Evolutionary conservation across 1,140 invertebrate species (phyloP).

Genomic region (Octopus sinensis): DNA sequence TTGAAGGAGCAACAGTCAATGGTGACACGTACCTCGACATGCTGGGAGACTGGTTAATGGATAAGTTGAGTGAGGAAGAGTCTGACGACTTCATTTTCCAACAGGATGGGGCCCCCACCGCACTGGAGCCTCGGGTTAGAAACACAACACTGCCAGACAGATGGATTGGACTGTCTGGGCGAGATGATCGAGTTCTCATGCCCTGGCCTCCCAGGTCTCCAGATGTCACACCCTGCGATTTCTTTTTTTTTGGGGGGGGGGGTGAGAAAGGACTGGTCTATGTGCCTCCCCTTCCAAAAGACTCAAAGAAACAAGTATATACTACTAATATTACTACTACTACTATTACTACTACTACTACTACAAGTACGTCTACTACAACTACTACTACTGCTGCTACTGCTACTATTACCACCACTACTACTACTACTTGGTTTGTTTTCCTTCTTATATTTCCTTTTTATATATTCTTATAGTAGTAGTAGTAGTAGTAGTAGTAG

Average conservation of each 20-base stretch:
- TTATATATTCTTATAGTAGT: too few species aligned
- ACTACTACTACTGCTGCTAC: too few species aligned
- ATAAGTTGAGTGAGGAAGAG: not conserved
- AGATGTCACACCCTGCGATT: not conserved
- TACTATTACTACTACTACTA: too few species aligned
- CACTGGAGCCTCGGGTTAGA: not conserved
- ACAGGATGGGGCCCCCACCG: not conserved
- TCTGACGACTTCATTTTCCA: not conserved
- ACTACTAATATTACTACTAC: too few species aligned
- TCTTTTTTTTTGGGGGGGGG: not conserved
- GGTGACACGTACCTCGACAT: not conserved
- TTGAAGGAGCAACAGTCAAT: not conserved
- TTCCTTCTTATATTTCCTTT: too few species aligned
- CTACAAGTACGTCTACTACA: too few species aligned
- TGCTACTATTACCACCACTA: too few species aligned
- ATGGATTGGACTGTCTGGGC: constrained; percentile 5
- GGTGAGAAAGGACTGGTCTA: not conserved
- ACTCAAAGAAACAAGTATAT: too few species aligned
- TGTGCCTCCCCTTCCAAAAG: not conserved
- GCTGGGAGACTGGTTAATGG: not conserved
- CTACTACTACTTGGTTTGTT: too few species aligned
- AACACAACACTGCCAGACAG: constrained; percentile 4
- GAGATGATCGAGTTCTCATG: not conserved
- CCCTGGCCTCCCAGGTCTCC: constrained; percentile 4
- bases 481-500: too few species aligned